phyloP scores from a whole-genome alignment of 2,797 vertebrate genomes.

The Glossophaga mutica region DNA sequence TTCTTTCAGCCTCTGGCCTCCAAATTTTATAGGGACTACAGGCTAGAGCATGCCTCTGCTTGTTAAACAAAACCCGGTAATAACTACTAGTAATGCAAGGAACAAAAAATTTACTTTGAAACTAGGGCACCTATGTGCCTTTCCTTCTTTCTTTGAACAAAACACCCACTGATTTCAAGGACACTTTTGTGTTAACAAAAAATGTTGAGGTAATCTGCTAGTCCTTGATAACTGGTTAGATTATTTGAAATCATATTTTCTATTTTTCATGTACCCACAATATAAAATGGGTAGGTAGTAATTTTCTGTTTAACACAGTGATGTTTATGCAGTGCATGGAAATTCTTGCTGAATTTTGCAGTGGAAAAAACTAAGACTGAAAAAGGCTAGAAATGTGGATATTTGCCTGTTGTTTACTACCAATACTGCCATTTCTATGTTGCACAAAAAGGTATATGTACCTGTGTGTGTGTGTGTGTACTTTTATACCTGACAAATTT shows the following conservation, averaged over 20 bases:
- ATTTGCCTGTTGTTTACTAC: constrained; percentile 26
- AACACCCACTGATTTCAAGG: constrained; percentile 53
- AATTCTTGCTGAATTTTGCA: constrained; percentile 26
- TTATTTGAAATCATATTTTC: neutral
- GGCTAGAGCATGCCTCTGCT: neutral
- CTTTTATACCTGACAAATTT: neutral
- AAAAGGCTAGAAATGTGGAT: neutral
- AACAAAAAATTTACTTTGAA: constrained; percentile 22
- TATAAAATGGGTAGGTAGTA: neutral
- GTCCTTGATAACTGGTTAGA: constrained; percentile 33
- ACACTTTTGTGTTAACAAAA: neutral
- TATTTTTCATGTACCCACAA: constrained; percentile 6
- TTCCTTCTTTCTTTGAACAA: constrained; percentile 29
- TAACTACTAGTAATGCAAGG: neutral
- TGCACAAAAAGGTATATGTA: neutral
- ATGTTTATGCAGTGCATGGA: neutral
- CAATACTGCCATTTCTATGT: constrained; percentile 9
- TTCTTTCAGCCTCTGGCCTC: neutral
- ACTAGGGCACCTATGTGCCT: neutral
- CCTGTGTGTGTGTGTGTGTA: neutral
- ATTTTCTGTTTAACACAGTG: constrained; percentile 48
- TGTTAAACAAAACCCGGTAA: neutral
- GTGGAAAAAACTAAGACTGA: constrained; percentile 40
- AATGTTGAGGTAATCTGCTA: neutral
- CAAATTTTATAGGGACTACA: neutral